Base-by-base conservation (phyloP, 2,888 invertebrate species). In the Pammene fasciana region DNA sequence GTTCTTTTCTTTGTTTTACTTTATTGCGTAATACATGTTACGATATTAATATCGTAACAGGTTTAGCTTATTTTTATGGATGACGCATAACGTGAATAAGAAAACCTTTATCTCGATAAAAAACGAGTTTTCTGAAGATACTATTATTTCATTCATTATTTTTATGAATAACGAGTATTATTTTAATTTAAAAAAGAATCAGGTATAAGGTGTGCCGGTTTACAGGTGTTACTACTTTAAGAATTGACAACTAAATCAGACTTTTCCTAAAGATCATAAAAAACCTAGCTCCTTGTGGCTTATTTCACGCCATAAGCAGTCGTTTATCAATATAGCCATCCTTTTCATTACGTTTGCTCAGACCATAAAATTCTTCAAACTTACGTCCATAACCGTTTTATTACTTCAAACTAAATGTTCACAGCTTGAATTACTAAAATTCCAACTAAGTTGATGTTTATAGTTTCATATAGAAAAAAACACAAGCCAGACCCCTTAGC, bases 401-500 rank as follows among this genome's bases (percentile, higher is more conserved):
- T 14, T 41, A 26, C 62, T 60, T 36, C 7, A 38, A 62, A n/a
- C 38, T 18, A 46, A 60, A 61, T 61, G 60, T 61, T 61, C 14
- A 41, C 62, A 50, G 50, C 26, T 62, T 26, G 48, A 62, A 62
- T 62, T 18, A 41, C 52, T 52, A 52, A 62, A 62, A 62, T 62
- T 62, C 62, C 62, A 26, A 52, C 50, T 67, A 59, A 67, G 14
- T 60, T 43, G 26, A 45, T 34, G 34, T 59, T 67, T 52, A 59
- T 60, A 59, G 41, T 34, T 57, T 38, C 48, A 8, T 48, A 26
- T 52, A 46, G 26, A 64, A 67, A 68, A 57, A 68, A 60, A 66
- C 67, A 64, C 66, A 71, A 74, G 76, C 76, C 76, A 74, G 61
- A 4, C 75, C 79, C 77, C 79, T 54, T 67, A 78, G 76, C 86